phyloP scores from a whole-genome alignment of 2,113 vertebrate genomes.

The Etia nguti region DNA sequence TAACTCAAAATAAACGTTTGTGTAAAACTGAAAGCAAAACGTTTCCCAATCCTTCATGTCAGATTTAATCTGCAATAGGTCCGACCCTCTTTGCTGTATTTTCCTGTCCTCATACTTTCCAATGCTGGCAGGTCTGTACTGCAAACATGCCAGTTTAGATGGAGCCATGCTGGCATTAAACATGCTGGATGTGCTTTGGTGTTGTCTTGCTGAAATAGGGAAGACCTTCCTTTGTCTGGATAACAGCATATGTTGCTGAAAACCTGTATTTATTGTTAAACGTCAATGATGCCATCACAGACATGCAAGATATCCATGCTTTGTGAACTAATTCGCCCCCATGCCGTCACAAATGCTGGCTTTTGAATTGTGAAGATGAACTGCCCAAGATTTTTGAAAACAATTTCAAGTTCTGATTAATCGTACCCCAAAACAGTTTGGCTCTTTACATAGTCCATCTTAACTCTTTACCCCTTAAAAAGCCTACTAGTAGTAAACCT shows the following conservation, averaged over 20 bases:
- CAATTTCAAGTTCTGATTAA: not conserved
- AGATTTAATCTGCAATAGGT: not conserved
- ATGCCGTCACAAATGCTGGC: not conserved
- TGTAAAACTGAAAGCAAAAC: not conserved
- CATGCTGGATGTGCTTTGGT: not conserved
- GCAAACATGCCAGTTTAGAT: not conserved
- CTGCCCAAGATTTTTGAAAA: not conserved
- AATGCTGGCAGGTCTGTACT: not conserved
- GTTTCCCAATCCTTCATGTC: not conserved
- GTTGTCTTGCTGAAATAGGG: not conserved
- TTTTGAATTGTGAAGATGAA: not conserved
- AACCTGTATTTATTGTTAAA: not conserved
- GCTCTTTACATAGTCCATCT: not conserved
- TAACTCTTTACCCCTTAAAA: not conserved
- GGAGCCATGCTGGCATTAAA: not conserved
- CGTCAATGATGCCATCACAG: not conserved
- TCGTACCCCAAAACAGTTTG: not conserved
- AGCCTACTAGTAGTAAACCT: not conserved
- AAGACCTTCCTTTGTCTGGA: not conserved
- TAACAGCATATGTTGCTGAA: not conserved
- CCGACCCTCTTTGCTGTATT: not conserved
- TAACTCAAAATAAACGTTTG: not conserved
- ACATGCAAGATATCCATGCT: not conserved
- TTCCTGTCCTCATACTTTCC: not conserved
- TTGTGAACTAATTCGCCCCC: not conserved